These are phyloP conservation scores for Leptocoma aspasia DNA, from an alignment of 2,113 vertebrate species.

Conservation along the genomic window DNA sequence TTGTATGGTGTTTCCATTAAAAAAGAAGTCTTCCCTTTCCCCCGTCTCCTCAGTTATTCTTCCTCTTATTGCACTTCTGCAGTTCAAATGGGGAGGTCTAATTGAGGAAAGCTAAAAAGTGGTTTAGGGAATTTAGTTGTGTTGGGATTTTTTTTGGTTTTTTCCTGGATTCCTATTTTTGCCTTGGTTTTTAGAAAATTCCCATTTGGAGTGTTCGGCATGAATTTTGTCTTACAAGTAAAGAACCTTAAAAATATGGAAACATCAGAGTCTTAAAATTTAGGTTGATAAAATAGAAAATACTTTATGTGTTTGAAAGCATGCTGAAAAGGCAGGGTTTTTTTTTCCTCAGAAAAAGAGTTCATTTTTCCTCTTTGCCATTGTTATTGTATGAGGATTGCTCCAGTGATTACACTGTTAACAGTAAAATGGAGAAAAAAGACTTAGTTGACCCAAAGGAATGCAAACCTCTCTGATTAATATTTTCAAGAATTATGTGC, in stretches of 20 bases:
- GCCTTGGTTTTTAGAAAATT: conserved; percentile 13
- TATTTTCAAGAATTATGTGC: not conserved
- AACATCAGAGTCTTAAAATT: not conserved
- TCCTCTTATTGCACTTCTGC: not conserved
- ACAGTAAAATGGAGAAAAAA: not conserved
- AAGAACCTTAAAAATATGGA: not conserved
- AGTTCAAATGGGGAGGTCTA: not conserved
- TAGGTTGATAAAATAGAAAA: not conserved
- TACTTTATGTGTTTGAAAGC: not conserved
- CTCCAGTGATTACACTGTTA: not conserved
- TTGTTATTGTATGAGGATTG: not conserved
- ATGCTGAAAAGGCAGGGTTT: not conserved
- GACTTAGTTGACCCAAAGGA: not conserved
- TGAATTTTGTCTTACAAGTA: not conserved
- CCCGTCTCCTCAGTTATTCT: not conserved
- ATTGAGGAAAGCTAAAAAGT: not conserved
- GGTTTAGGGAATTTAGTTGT: not conserved
- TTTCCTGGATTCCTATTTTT: not conserved
- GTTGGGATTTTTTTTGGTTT: not conserved
- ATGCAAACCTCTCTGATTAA: not conserved
- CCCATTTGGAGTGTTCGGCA: not conserved
- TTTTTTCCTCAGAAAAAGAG: not conserved
- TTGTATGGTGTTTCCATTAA: conserved; percentile 29
- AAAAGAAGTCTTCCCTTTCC: not conserved
- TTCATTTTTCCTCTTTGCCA: not conserved